Conservation (phyloP, 2,113 vertebrate genomes). For the Penelope pileata region DNA sequence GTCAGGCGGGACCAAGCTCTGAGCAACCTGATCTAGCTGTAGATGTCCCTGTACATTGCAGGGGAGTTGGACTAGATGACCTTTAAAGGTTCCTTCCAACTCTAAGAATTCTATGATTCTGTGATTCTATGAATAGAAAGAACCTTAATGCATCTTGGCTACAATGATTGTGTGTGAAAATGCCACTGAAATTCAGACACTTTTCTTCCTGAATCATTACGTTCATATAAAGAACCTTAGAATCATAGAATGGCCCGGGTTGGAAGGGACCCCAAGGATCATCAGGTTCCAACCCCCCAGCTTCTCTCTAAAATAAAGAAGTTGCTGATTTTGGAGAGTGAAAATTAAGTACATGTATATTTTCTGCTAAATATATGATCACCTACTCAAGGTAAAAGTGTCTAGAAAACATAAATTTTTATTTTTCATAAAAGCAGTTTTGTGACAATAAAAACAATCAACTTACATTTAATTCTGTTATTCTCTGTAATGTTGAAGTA, state of each 20-base stretch:
- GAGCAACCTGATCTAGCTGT: no score
- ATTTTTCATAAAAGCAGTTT: neutral
- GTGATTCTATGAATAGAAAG: no score
- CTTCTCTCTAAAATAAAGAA: neutral
- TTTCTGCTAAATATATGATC: neutral
- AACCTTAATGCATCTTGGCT: neutral
- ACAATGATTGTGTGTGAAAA: neutral
- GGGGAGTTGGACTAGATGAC: no score
- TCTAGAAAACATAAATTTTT: neutral
- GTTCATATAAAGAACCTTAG: neutral
- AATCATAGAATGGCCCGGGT: no score
- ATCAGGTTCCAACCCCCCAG: no score
- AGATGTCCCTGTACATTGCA: no score
- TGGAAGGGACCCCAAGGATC: no score
- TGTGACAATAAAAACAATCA: neutral
- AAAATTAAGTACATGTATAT: neutral
- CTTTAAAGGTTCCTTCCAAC: no score
- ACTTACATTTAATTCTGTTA: neutral
- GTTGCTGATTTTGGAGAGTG: neutral
- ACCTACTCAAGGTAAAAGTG: neutral
- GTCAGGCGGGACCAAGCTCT: no score
- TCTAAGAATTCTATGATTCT: no score
- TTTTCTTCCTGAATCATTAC: neutral
- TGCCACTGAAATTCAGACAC: neutral
- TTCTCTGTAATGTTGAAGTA: neutral